Percentiles rank a stretch among this genome's conserved stretches.
These are phyloP conservation scores for Anthopleura xanthogrammica DNA, from an alignment of 92 coral and sea anemone species.

Conservation along the genomic window DNA sequence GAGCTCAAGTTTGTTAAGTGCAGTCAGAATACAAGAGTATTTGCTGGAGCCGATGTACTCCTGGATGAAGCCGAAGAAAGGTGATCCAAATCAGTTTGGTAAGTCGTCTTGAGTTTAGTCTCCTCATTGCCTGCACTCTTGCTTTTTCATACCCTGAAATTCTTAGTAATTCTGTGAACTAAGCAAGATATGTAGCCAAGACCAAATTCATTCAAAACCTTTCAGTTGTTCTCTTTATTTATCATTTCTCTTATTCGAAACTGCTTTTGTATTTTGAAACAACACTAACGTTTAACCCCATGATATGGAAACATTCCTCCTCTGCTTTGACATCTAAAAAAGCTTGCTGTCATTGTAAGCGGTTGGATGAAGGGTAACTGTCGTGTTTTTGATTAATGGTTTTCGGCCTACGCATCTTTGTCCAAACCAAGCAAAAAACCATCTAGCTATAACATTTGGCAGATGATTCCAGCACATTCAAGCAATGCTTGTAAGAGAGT, in stretches of 20 bases:
- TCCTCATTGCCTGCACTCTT: background rate
- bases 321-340: background rate
- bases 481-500: background rate
- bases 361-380: slow-evolving; percentile 13
- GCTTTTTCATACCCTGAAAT: background rate
- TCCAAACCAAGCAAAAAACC: background rate
- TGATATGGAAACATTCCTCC: background rate
- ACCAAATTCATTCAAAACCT: background rate
- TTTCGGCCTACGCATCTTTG: background rate
- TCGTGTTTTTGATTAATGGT: slow-evolving; percentile 29
- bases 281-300: background rate
- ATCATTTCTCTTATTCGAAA: background rate
- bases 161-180: background rate
- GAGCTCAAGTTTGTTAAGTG: slow-evolving; percentile 25
- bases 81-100: slow-evolving; percentile 70
- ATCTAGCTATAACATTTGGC: background rate
- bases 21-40: slow-evolving; percentile 63
- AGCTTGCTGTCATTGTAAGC: slow-evolving; percentile 40
- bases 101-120: background rate
- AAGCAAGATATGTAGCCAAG: background rate
- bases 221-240: background rate
- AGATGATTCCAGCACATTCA: background rate
- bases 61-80: slow-evolving; percentile 97
- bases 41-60: slow-evolving; percentile 88
- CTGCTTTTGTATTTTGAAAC: background rate